phyloP scores from a whole-genome alignment of 2,113 vertebrate genomes.

The Pomatostomus ruficeps region DNA sequence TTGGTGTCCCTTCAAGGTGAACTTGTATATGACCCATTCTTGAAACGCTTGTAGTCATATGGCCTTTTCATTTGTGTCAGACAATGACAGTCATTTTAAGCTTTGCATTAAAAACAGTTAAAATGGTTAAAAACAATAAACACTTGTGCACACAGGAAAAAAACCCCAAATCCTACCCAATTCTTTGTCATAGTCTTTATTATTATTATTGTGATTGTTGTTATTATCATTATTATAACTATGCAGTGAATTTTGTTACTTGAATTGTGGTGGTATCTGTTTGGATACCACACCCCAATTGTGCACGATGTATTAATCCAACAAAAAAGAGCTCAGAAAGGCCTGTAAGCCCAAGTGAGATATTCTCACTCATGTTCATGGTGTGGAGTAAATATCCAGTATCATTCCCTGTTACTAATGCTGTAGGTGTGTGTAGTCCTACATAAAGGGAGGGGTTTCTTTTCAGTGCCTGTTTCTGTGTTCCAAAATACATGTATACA shows the following conservation, averaged over 20 bases:
- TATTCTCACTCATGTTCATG: neutral
- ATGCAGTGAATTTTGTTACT: neutral
- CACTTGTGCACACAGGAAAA: neutral
- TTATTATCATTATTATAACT: neutral
- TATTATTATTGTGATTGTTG: neutral
- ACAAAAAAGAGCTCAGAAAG: neutral
- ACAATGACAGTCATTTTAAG: neutral
- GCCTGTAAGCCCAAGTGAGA: neutral
- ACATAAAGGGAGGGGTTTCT: rapidly evolving
- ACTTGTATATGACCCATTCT: neutral
- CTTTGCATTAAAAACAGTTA: neutral
- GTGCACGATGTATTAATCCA: neutral
- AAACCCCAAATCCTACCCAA: neutral
- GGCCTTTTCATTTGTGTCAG: neutral
- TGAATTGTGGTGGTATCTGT: neutral
- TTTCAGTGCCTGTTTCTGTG: neutral
- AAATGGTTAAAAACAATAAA: neutral
- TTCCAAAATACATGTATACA: neutral
- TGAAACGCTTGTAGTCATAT: neutral
- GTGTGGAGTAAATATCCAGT: neutral
- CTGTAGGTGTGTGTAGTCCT: neutral
- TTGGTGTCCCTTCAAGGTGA: neutral
- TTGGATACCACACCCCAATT: too few species aligned
- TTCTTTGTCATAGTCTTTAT: neutral
- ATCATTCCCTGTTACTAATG: neutral